A percentile compares a stretch with the other conserved stretches of the same genome.
Evolutionary conservation across 2,113 vertebrate genomes (phyloP).

Genomic region (Canis aureus): DNA sequence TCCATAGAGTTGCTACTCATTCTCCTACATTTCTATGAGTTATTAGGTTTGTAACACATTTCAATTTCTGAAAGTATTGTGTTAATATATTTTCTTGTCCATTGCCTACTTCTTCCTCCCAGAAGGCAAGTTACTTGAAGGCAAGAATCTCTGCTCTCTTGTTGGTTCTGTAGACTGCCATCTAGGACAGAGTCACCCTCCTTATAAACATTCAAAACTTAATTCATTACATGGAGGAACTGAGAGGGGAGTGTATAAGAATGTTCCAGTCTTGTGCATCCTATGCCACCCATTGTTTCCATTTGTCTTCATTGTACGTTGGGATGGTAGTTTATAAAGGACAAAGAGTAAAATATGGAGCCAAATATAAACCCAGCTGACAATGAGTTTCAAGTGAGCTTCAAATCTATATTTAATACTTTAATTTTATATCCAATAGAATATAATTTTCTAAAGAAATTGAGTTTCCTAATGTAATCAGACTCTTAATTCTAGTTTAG

Average conservation of each 20-base stretch:
- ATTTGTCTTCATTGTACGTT: neutral
- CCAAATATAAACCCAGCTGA: neutral
- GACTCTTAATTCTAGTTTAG: neutral
- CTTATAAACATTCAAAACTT: neutral
- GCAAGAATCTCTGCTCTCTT: neutral
- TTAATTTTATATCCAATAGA: neutral
- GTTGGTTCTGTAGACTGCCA: neutral
- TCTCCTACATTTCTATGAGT: neutral
- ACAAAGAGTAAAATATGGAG: neutral
- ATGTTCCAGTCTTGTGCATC: neutral
- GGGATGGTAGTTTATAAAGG: neutral
- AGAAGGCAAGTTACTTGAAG: neutral
- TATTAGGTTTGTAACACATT: neutral
- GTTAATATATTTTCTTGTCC: neutral
- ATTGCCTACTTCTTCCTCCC: neutral
- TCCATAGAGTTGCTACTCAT: neutral
- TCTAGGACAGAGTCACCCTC: neutral
- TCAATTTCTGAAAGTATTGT: neutral
- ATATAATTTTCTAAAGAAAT: constrained; percentile 1
- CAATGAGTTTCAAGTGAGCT: neutral
- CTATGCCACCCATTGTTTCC: neutral
- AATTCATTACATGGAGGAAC: neutral
- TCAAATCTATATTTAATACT: neutral
- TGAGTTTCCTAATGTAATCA: neutral
- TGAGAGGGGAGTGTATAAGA: neutral